Evolutionary conservation across 1,140 invertebrate species (phyloP), one percentile per base, ranked within the genome.

Genomic region (Eubasilissa regina): DNA sequence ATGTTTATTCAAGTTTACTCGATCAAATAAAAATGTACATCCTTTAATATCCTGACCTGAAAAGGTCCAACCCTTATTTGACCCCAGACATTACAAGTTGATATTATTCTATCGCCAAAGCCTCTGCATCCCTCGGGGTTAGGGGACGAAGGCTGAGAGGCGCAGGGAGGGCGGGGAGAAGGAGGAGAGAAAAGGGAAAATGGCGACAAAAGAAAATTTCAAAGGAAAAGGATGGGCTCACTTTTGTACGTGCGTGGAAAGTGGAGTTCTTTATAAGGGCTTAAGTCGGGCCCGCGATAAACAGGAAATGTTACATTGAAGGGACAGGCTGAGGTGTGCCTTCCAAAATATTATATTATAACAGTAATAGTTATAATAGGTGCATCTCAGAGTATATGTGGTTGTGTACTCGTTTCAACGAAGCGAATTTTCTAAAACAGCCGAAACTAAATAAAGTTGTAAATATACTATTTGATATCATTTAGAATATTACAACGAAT

Each of bases 141-240:
- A 35, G 68, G 15, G 64, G 79, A 35, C 25, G 25, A 6, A 35
- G 25, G 25, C 1, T 35, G 25, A 3, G 64, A 13, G 75, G 62
- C 47, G 73, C 48, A 62, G 53, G 25, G 62, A 51, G 47, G 68
- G 68, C 58, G 73, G 77, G 53, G 72, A 44, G 68, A 73, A 70
- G 48, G 56, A 15, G 48, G 21, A 21, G 19, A 25, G 47, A 25
- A 35, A 73, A 73, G 68, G 48, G 51, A 72, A 74, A 80, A 77
- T 68, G 73, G 73, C 58, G 79, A 80, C 79, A 80, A 80, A 80
- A 80, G 79, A 80, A 80, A 77, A 77, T 70, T 48, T 68, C 79
- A 80, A 77, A 80, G 79, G 72, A 66, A 76, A 58, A 62, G 62
- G 79, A 64, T 64, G 75, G 75, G 66, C 68, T 80, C 75, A 80